Evolutionary conservation across 2,888 invertebrate genomes (phyloP).

Genomic region (Philaethria dido): DNA sequence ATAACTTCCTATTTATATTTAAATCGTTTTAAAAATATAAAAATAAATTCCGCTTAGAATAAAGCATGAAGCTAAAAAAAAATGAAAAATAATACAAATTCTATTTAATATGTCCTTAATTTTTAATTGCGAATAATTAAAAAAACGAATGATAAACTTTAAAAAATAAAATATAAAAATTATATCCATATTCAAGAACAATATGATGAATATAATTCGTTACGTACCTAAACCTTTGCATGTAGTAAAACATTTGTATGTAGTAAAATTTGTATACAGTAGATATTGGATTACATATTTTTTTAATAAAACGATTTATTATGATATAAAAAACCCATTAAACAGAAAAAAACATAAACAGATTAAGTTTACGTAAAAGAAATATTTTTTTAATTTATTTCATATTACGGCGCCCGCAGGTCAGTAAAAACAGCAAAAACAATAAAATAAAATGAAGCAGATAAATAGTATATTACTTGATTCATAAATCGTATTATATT

Average conservation of each 20-base stretch:
- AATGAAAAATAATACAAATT: no score
- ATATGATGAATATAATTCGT: no score
- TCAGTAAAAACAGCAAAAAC: constrained; percentile 3
- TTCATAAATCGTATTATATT: constrained; percentile 41
- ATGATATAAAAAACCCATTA: not conserved
- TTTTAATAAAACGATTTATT: not conserved
- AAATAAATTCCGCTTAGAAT: no score
- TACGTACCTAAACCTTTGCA: not conserved
- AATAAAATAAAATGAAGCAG: constrained; percentile 7
- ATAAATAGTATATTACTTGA: constrained; percentile 3
- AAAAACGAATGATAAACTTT: no score
- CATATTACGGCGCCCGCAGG: no score
- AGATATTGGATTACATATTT: not conserved
- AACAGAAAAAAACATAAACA: not conserved
- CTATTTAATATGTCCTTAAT: no score
- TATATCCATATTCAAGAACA: no score
- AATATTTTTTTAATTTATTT: not conserved
- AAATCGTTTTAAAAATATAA: no score
- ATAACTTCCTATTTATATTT: no score
- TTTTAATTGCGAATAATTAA: no score
- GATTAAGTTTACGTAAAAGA: not conserved
- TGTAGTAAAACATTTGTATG: not conserved
- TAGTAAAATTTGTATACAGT: not conserved
- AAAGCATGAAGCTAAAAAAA: no score
- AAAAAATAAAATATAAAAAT: no score